Conservation (phyloP, 2,888 invertebrate genomes). For the Eupithecia exiguata region DNA sequence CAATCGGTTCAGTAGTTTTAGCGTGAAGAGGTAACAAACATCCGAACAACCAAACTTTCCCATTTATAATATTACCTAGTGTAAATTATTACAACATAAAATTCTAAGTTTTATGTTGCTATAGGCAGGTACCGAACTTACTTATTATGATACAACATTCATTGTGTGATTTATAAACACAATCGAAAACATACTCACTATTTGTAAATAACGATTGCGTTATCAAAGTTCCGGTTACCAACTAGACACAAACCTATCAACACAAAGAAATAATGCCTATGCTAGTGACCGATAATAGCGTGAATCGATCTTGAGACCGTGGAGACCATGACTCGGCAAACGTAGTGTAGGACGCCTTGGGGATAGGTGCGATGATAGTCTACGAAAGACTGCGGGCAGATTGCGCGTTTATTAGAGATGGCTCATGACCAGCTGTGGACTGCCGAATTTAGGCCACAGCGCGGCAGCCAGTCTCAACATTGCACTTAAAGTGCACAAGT, state of each 20-base stretch:
- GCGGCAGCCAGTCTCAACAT: too few species aligned
- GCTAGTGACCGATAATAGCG: slow-evolving; percentile 1
- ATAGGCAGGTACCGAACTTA: too few species aligned
- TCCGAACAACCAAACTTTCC: too few species aligned
- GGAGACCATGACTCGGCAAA: background rate
- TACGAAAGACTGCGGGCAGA: background rate
- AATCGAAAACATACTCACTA: slow-evolving; percentile 6
- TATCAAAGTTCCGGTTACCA: slow-evolving; percentile 37
- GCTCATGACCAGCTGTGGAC: background rate
- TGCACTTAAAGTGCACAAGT: background rate
- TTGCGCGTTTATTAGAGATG: background rate
- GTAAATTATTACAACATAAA: too few species aligned
- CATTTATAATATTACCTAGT: too few species aligned
- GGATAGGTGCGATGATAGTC: background rate
- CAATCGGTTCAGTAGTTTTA: too few species aligned
- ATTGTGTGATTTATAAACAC: slow-evolving; percentile 11
- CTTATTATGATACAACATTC: too few species aligned
- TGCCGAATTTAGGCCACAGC: too few species aligned
- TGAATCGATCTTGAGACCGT: background rate
- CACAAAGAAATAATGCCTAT: background rate
- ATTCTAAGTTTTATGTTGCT: too few species aligned
- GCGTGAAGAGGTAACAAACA: too few species aligned
- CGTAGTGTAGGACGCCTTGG: background rate
- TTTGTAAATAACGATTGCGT: slow-evolving; percentile 12
- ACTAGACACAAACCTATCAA: slow-evolving; percentile 38